phyloP scores from a whole-genome alignment of 92 coral and sea anemone species.

The Galaxea fascicularis region DNA sequence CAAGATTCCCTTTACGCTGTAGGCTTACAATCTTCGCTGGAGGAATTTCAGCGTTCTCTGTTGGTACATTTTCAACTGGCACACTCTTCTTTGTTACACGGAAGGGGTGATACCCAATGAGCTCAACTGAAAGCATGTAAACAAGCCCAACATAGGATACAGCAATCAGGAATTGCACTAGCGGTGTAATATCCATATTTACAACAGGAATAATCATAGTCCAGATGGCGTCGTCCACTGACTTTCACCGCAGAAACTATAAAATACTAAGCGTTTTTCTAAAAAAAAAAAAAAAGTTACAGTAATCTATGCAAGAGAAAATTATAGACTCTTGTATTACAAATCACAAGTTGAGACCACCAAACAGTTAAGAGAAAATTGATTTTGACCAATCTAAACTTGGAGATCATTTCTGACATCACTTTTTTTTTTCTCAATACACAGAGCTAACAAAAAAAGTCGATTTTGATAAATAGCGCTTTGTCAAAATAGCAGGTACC shows the following conservation, averaged over 20 bases:
- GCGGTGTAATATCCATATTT: conserved; percentile 62
- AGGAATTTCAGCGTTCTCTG: background rate
- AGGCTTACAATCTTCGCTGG: background rate
- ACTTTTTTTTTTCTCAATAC: background rate
- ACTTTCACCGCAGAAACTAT: background rate
- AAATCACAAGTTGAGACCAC: background rate
- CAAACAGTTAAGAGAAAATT: background rate
- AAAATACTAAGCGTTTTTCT: background rate
- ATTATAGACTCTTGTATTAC: background rate
- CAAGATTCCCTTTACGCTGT: background rate
- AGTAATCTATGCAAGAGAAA: no score
- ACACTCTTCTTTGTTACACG: background rate
- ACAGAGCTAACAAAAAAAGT: background rate
- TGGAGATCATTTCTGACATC: background rate
- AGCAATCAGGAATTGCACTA: conserved; percentile 46
- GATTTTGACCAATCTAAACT: background rate
- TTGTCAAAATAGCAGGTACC: conserved; percentile 13
- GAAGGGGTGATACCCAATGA: conserved; percentile 52
- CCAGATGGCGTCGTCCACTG: background rate
- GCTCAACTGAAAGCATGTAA: conserved; percentile 57
- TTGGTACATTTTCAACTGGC: background rate
- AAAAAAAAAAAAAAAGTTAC: background rate
- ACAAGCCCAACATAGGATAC: conserved; percentile 59
- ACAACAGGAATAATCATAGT: conserved; percentile 57
- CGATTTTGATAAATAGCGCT: background rate